Evolutionary conservation across 2,888 invertebrate genomes (phyloP).

Genomic region (Chouioia cunea): DNA sequence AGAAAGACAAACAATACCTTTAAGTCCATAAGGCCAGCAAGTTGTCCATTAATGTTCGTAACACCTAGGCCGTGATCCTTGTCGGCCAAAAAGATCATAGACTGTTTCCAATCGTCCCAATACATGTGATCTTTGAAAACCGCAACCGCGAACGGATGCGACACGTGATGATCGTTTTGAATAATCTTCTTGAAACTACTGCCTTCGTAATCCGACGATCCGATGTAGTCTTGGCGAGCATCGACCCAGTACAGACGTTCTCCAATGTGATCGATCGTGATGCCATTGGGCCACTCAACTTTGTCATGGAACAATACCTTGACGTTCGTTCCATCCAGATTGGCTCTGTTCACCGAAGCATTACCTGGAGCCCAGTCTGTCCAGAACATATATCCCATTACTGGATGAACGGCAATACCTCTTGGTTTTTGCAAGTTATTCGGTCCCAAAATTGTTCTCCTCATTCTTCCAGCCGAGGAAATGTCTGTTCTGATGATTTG

Average conservation of each 20-base stretch:
- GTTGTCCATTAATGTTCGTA: constrained; percentile 73
- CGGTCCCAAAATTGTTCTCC: constrained; percentile 80
- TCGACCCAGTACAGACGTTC: constrained; percentile 91
- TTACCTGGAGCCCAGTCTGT: constrained; percentile 87
- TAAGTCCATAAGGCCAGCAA: constrained; percentile 84
- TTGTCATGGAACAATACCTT: constrained; percentile 73
- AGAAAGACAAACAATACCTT: constrained; percentile 68
- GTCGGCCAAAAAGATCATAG: constrained; percentile 83
- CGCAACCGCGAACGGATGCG: constrained; percentile 89
- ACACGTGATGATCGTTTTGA: constrained; percentile 75
- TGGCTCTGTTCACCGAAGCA: constrained; percentile 84
- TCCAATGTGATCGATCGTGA: constrained; percentile 85
- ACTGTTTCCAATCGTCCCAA: constrained; percentile 91
- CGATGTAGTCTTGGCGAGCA: constrained; percentile 85
- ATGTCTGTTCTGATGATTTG: constrained; percentile 82
- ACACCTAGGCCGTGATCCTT: constrained; percentile 80
- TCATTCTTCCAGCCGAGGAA: constrained; percentile 76
- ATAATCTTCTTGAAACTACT: constrained; percentile 76
- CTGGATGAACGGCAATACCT: constrained; percentile 87
- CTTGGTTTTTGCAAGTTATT: constrained; percentile 79
- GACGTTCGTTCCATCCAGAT: constrained; percentile 82
- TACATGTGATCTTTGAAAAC: constrained; percentile 88
- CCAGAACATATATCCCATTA: constrained; percentile 86
- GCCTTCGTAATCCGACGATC: constrained; percentile 81
- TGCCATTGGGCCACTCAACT: constrained; percentile 88